Conservation (phyloP, 2,113 vertebrate genomes). For the Trogon melanurus region DNA sequence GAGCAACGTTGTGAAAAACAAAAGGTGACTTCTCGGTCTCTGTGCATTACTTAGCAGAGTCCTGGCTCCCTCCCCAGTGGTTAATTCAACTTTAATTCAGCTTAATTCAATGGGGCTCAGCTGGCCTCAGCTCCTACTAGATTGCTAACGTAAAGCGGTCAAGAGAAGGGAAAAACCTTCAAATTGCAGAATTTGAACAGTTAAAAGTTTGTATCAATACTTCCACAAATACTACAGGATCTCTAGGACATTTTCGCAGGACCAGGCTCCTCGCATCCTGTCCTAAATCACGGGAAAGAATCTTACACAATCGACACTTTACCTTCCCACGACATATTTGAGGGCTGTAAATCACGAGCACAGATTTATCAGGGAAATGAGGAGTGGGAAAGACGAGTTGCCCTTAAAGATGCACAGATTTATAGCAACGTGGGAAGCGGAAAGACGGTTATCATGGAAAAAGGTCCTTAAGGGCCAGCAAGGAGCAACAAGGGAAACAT, state of each 20-base stretch:
- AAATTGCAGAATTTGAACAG: not conserved
- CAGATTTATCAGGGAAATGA: conserved; percentile 25
- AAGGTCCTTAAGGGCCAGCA: not conserved
- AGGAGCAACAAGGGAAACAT: conserved; percentile 33
- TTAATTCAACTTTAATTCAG: not conserved
- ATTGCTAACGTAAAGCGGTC: not conserved
- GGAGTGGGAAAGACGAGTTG: conserved; percentile 24
- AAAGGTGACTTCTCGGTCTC: not conserved
- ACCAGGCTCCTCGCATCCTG: conserved; percentile 34
- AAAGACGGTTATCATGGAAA: conserved; percentile 32
- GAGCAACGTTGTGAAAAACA: not conserved
- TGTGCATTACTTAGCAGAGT: not conserved
- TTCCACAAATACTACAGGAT: not conserved
- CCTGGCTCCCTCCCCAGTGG: not conserved
- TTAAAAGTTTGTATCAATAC: not conserved
- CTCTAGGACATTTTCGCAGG: not conserved
- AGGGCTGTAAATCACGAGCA: not conserved
- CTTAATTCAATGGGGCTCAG: not conserved
- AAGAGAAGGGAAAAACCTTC: not conserved
- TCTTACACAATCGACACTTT: not conserved
- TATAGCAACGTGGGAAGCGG: conserved; percentile 30
- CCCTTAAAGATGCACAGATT: conserved; percentile 54
- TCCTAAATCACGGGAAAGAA: conserved; percentile 10
- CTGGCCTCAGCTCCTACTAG: not conserved
- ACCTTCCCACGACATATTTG: conserved; percentile 10